Evolutionary conservation across 2,888 invertebrate genomes (phyloP), one percentile per base, ranked within the genome.

Genomic region (Chrysomela aeneicollis): DNA sequence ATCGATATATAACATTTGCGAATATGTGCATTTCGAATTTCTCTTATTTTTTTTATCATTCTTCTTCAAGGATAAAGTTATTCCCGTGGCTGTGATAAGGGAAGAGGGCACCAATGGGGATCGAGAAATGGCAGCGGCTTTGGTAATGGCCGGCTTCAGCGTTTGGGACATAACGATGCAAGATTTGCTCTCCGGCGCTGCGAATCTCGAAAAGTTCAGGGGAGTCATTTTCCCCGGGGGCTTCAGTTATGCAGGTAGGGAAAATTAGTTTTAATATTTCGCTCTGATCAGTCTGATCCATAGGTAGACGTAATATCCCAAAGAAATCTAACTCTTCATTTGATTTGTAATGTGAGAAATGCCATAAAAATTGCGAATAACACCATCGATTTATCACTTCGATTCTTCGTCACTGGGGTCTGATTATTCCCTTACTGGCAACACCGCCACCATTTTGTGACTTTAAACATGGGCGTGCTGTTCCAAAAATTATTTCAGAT

Each of bases 71-170:
- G 85, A 87, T 0, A 71, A 68, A 35, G 70, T 67, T 9, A 84
- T 89, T n/a, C 84, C 85, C 64, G 95, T 98, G 0, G 98, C 97
- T 5, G 94, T 98, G 0, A 84, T 99, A 51, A 87, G 99, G 47
- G 99, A 99, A 84, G 98, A 99, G 87, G 99, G 97, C 53, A 92
- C 90, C 26, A 99, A 99, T 77, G 97, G 98, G 19, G 98, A 99
- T 78, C 87, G 98, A 42, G 99, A 99, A 86, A 98, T 99, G 98
- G 94, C 95, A 17, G 95, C 95, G 0, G 87, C 93, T 0, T 86
- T 98, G 53, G 85, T 91, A 76, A 89, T 92, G 85, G 96, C 93
- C 4, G 94, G 96, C 72, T 94, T 94, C 74, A 92, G 94, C 75
- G 95, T 95, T 8, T 95, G 93, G 86, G 98, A 99, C 81, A 89